Conservation (phyloP, 1,140 invertebrate genomes). For the Euwallacea fornicatus region DNA sequence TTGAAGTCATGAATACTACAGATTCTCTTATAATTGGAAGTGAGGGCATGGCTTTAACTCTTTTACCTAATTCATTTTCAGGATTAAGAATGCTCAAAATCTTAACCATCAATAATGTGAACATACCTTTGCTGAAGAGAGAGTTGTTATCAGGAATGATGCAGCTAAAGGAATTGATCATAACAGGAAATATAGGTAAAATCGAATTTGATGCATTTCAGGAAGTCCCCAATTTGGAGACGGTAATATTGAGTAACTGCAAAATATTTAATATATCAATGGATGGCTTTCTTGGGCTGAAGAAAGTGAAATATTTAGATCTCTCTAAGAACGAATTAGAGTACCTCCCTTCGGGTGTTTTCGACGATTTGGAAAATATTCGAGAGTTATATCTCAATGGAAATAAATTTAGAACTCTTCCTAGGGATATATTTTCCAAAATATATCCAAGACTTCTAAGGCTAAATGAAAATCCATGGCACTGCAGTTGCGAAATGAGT, state of each 20-base stretch:
- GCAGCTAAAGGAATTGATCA: slow-evolving; percentile 56
- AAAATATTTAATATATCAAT: slow-evolving; percentile 65
- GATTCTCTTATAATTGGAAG: slow-evolving; percentile 63
- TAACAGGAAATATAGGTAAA: slow-evolving; percentile 60
- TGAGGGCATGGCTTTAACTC: slow-evolving; percentile 55
- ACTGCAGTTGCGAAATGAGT: slow-evolving; percentile 67
- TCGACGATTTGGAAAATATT: slow-evolving; percentile 63
- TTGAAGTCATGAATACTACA: slow-evolving; percentile 71
- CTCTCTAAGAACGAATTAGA: slow-evolving; percentile 65
- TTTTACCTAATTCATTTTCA: slow-evolving; percentile 65
- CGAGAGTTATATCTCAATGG: slow-evolving; percentile 64
- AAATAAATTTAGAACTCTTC: slow-evolving; percentile 62
- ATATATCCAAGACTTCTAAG: slow-evolving; percentile 60
- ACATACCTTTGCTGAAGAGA: slow-evolving; percentile 60
- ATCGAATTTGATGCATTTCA: slow-evolving; percentile 71
- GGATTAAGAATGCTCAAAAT: slow-evolving; percentile 60
- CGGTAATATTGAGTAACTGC: slow-evolving; percentile 64
- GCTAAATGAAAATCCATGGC: slow-evolving; percentile 69
- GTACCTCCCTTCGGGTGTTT: slow-evolving; percentile 62
- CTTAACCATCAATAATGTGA: slow-evolving; percentile 61
- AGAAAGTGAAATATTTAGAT: slow-evolving; percentile 62
- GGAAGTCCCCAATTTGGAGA: slow-evolving; percentile 61
- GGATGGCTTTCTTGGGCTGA: slow-evolving; percentile 68
- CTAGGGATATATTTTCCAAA: slow-evolving; percentile 60
- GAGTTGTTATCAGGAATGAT: slow-evolving; percentile 64